Percentiles rank a stretch among this genome's conserved stretches.
Evolutionary conservation across 2,113 vertebrate species (phyloP).

Genomic region (Lepus americanus): DNA sequence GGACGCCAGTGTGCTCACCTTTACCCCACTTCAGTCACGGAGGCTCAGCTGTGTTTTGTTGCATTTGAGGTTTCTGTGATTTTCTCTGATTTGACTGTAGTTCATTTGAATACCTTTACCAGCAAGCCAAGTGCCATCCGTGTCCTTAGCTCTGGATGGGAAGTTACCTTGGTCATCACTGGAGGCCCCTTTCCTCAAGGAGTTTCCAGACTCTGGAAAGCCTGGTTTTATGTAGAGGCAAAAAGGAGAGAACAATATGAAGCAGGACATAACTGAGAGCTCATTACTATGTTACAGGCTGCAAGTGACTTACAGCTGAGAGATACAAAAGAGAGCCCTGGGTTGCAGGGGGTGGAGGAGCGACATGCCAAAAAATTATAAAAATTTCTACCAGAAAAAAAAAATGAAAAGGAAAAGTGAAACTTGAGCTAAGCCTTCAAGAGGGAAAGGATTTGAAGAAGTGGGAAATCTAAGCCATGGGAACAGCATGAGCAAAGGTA

Average conservation of each 20-base stretch:
- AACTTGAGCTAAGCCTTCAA: neutral
- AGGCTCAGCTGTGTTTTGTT: neutral
- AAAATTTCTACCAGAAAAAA: neutral
- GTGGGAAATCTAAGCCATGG: neutral
- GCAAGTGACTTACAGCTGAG: neutral
- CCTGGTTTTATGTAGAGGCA: neutral
- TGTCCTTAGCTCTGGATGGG: neutral
- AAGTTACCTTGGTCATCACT: neutral
- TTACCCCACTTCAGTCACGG: neutral
- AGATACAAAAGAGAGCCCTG: neutral
- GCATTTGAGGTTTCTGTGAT: neutral
- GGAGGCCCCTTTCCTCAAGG: neutral
- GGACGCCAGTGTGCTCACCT: neutral
- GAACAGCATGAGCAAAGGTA: neutral
- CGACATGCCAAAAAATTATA: neutral
- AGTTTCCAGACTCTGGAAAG: constrained; percentile 16
- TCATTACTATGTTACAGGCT: constrained; percentile 5
- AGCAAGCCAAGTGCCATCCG: neutral
- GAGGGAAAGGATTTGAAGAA: neutral
- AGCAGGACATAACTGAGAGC: neutral
- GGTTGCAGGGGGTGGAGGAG: neutral
- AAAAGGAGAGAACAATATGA: neutral
- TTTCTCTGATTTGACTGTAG: constrained; percentile 47
- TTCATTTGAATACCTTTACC: neutral
- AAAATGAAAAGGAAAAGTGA: neutral